A percentile compares a stretch with the other conserved stretches of the same genome.
These are phyloP conservation scores for Microtus ochrogaster DNA, from an alignment of 2,113 vertebrate species.

Conservation along the genomic window DNA sequence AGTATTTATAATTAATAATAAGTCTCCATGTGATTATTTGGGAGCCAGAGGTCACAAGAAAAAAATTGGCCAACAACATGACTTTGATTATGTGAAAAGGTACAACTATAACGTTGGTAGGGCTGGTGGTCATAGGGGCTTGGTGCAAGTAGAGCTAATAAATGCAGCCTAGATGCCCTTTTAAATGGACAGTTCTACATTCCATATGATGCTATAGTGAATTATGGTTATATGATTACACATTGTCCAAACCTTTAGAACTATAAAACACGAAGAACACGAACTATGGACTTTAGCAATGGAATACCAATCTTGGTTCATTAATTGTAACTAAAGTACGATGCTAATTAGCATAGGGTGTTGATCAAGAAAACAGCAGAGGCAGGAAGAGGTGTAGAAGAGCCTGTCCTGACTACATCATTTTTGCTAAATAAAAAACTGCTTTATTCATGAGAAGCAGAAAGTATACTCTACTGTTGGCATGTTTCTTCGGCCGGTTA, in stretches of 20 bases:
- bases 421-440: neutral
- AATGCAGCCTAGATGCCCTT: too few relatives aligned
- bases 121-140: neutral
- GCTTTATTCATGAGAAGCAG: neutral
- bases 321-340: neutral
- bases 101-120: neutral
- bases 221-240: neutral
- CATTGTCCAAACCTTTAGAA: constrained; percentile 1
- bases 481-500: neutral
- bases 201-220: neutral
- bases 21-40: neutral
- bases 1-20: neutral
- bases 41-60: neutral
- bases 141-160: neutral
- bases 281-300: neutral
- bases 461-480: neutral
- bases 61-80: neutral
- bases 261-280: neutral
- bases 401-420: neutral
- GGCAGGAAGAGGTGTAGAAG: neutral
- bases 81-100: neutral
- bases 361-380: neutral
- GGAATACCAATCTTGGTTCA: neutral
- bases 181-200: neutral
- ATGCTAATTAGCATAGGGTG: neutral